Conservation (phyloP, 2,113 vertebrate genomes). For the Zosterops japonicus region DNA sequence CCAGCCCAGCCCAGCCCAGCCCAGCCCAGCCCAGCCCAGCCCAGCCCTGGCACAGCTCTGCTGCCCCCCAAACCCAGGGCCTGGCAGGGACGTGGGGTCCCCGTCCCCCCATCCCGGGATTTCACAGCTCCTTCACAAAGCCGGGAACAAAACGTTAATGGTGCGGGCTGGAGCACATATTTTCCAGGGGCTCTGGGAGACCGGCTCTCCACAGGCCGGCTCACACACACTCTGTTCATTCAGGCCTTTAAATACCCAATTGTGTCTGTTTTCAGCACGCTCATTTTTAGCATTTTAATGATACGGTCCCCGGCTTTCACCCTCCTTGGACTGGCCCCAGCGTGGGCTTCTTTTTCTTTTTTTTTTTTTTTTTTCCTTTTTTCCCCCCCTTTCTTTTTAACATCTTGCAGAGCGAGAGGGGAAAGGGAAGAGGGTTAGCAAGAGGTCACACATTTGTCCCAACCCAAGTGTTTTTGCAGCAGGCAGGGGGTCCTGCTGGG, state of each 20-base stretch:
- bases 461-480: conserved; percentile 52
- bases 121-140: conserved; percentile 39
- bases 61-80: fast-evolving
- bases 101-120: fast-evolving
- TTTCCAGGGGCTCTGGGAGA: conserved; percentile 67
- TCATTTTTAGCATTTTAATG: conserved; percentile 70
- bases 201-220: not conserved
- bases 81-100: not conserved
- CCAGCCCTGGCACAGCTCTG: not conserved
- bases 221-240: conserved; percentile 65
- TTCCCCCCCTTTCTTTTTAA: not conserved
- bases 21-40: not conserved
- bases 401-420: not conserved
- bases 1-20: too few relatives aligned
- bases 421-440: conserved; percentile 44
- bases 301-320: conserved; percentile 17
- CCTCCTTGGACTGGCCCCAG: conserved; percentile 13
- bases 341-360: not conserved
- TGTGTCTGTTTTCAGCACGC: conserved; percentile 61
- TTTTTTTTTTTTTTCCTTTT: fast-evolving
- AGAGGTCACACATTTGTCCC: conserved; percentile 59
- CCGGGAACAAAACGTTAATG: conserved; percentile 46
- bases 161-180: conserved; percentile 33
- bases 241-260: conserved; percentile 59
- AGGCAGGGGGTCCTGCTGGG: conserved; percentile 28